Base-by-base conservation (phyloP, 1,140 invertebrate species). In the Bombyx mandarina region DNA sequence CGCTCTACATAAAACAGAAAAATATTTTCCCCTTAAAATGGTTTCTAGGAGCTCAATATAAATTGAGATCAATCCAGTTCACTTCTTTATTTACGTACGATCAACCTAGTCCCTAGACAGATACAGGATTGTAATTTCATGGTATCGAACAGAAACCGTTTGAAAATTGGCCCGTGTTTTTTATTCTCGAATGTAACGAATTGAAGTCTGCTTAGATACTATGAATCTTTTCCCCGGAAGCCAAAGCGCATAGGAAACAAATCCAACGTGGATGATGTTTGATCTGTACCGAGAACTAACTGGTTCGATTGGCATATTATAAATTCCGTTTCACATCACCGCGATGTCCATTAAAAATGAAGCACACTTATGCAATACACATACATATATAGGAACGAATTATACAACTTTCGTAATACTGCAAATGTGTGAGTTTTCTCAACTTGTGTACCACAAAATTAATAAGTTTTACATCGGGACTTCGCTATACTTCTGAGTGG, bases 261-360 rank as follows among this genome's bases (percentile, higher is more conserved):
- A 62, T 62, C 58, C 64, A 63, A 69, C 63, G 66, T 58, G 49
- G 51, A 46, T 64, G 53, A 66, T 69, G 66, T 71, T 71, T 67
- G 63, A 65, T 67, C 54, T 62, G 54, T 58, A 66, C 63, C 63
- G 63, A 60, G 54, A 57, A 67, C 65, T 65, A 62, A 63, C 62
- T 56, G 56, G 54, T 60, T 3, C 49, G 56, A 63, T 65, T 46
- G 54, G 56, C 45, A 62, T 60, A 71, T 71, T 63, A 68, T 51
- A 47, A 58, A 68, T 71, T 71, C 66, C 47, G 69, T 66, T 71
- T 65, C 56, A 49, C 52, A 52, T 53, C 43, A 61, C 54, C 22
- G 54, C 26, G 26, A 26, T 35, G 22, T 6, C 51, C 43, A 10
- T 52, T 42, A 10, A 8, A 43, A 55, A 55, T 42, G 45, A 12